Conservation (phyloP, 2,113 vertebrate genomes). For the Hippocampus guttulatus region DNA sequence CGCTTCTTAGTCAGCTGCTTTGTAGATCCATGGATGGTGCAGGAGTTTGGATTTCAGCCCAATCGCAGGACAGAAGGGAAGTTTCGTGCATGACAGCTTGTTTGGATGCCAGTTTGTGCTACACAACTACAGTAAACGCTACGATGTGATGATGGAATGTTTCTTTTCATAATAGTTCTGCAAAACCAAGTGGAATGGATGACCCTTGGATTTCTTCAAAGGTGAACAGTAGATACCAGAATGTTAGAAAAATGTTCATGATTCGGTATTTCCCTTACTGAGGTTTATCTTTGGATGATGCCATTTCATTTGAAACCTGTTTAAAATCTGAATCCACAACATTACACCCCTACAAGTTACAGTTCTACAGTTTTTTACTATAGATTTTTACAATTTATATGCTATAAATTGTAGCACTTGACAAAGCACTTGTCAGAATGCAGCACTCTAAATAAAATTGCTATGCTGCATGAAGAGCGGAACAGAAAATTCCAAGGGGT, state of each 20-base stretch:
- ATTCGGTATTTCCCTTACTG: not conserved
- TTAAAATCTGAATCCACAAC: not conserved
- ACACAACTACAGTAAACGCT: not conserved
- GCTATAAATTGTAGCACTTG: too few species aligned
- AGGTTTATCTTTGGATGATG: too few species aligned
- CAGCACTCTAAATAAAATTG: too few species aligned
- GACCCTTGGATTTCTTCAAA: not conserved
- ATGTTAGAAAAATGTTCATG: not conserved
- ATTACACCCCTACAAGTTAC: too few species aligned
- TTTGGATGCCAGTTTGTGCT: constrained; percentile 10
- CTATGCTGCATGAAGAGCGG: too few species aligned
- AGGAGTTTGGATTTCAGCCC: constrained; percentile 25
- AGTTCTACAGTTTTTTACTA: not conserved
- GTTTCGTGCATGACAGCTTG: constrained; percentile 34
- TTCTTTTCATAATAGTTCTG: not conserved
- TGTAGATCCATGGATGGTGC: constrained; percentile 54
- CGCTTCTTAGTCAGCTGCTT: constrained; percentile 62
- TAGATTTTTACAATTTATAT: too few species aligned
- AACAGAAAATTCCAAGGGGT: too few species aligned
- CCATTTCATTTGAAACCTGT: too few species aligned
- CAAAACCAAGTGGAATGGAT: not conserved
- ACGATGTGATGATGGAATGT: not conserved
- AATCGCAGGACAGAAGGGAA: constrained; percentile 31
- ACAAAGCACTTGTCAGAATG: too few species aligned
- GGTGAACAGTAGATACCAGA: too few species aligned